Percentiles rank a stretch among this genome's conserved stretches.
phyloP scores from a whole-genome alignment of 2,113 vertebrate species.

The Bubo blakistoni region DNA sequence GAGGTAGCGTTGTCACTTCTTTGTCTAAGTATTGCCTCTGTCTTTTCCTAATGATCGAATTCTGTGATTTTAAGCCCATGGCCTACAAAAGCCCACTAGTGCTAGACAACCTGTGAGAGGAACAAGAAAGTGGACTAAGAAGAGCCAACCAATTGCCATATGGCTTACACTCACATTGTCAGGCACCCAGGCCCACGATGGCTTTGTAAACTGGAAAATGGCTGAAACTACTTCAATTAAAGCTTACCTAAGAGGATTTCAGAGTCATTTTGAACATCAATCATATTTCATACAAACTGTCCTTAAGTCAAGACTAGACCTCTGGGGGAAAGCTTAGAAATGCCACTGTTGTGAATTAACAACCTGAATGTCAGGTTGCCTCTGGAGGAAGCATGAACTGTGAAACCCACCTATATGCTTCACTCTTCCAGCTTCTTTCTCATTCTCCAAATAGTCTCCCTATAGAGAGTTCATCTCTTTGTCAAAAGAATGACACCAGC shows the following conservation, averaged over 20 bases:
- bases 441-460: neutral
- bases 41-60: neutral
- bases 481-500: neutral
- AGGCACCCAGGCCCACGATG: neutral
- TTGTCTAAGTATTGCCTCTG: neutral
- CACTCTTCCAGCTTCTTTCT: neutral
- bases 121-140: neutral
- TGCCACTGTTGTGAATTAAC: neutral
- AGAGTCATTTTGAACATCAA: neutral
- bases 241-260: neutral
- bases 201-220: neutral
- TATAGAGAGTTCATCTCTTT: neutral
- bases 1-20: neutral
- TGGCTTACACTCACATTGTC: neutral
- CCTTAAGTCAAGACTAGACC: neutral
- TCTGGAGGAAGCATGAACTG: neutral
- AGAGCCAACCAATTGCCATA: neutral
- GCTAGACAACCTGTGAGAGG: neutral
- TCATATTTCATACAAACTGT: neutral
- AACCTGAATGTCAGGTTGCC: neutral
- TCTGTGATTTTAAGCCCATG: neutral
- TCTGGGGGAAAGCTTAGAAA: neutral
- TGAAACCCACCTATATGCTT: neutral
- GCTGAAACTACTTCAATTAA: neutral
- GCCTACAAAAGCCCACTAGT: neutral